phyloP scores from a whole-genome alignment of 2,888 invertebrate genomes.

The Amphiduros pacificus region DNA sequence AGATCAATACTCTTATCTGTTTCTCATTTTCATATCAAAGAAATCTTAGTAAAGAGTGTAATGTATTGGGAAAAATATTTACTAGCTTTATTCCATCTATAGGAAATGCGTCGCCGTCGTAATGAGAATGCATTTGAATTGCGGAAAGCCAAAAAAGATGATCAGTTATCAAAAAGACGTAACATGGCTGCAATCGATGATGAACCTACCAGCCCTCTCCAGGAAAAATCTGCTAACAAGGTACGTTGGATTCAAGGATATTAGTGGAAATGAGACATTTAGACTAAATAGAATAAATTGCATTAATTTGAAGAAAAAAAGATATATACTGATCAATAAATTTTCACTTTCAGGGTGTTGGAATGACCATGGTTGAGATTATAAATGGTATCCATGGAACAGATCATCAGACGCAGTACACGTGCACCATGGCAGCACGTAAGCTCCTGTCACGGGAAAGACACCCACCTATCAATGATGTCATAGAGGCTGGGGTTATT shows the following conservation, averaged over 20 bases:
- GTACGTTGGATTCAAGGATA: too few relatives aligned
- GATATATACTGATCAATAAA: too few relatives aligned
- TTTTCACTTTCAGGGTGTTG: constrained; percentile 22
- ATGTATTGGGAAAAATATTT: not conserved
- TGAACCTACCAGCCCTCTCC: constrained; percentile 53
- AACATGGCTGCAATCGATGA: constrained; percentile 71
- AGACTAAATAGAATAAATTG: too few relatives aligned
- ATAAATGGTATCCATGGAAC: constrained; percentile 69
- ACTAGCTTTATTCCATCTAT: too few relatives aligned
- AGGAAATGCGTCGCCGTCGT: constrained; percentile 88
- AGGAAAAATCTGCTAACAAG: too few relatives aligned
- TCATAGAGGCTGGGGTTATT: constrained; percentile 83
- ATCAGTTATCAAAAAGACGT: constrained; percentile 86
- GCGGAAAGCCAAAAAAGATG: constrained; percentile 90
- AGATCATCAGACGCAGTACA: constrained; percentile 69
- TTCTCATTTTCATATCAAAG: not conserved
- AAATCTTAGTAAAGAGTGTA: not conserved
- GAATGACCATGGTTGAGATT: constrained; percentile 72
- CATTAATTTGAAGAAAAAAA: too few relatives aligned
- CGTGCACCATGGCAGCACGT: constrained; percentile 80
- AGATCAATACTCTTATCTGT: too few relatives aligned
- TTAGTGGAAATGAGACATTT: too few relatives aligned
- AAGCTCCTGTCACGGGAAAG: constrained; percentile 85
- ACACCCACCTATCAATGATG: constrained; percentile 85
- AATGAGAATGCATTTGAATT: constrained; percentile 87